Base-by-base conservation (phyloP, 2,888 invertebrate species). In the Pyralis farinalis region DNA sequence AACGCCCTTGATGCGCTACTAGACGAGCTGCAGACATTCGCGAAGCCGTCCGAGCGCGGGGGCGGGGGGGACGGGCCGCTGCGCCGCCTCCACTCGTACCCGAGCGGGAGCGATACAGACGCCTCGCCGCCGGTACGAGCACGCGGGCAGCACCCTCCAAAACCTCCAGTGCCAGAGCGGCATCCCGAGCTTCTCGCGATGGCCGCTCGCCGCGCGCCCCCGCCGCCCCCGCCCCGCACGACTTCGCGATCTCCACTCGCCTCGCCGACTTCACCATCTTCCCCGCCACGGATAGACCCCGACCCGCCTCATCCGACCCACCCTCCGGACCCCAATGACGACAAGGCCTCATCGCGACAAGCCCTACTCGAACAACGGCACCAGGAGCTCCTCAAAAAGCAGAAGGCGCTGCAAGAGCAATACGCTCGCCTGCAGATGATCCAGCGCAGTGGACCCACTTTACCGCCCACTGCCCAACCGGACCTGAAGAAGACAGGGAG, bases 1-100 rank as follows among this genome's bases (percentile, higher is more conserved):
- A 97, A 97, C 94, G 96, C 97, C 93, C 96, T 97, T 95, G 97
- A 97, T 94, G 96, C 96, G 93, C 87, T 97, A 94, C 90, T 97
- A 95, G 96, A 96, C 82, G 97, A 97, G 83, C 91, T 97, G 53
- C 96, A 97, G 84, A 96, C 96, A 22, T 96, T 96, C 81, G 94
- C 96, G 40, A 93, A 94, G 74, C 96, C 96, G 37, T 52, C 68
- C 43, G 65, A 65, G 53, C 65, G 68, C 37, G 59, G 63, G 44
- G 61, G 46, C 36, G 62, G 73, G 33, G 65, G 62, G 22, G 80
- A 90, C 31, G 91, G 91, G 8, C 91, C 93, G 9, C 84, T 96
- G 55, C 91, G 95, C 9, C 91, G 96, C 31, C 87, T 96, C 55
- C 96, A 94, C 75, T 96, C 96, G 4, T 96, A 96, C 79, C 96